Percentiles rank a stretch among this genome's conserved stretches.
These are phyloP conservation scores for Danio rerio DNA, from an alignment of 2,113 vertebrate species.

Conservation along the genomic window GRCz12tu NC_133179.1:16095001-16095500, in stretches of 20 bases:
- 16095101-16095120: constrained; percentile 63
- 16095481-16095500: too few relatives aligned
- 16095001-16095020: constrained; percentile 79
- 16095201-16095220: constrained; percentile 63
- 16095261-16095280: constrained; percentile 23
- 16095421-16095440: too few relatives aligned
- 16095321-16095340: not conserved
- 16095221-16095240: constrained; percentile 65
- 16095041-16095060: constrained; percentile 73
- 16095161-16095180: constrained; percentile 77
- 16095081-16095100: constrained; percentile 75
- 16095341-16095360: too few relatives aligned
- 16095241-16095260: constrained; percentile 25
- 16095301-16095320: not conserved
- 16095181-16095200: constrained; percentile 69
- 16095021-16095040: constrained; percentile 83
- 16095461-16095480: too few relatives aligned
- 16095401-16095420: too few relatives aligned
- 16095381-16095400: too few relatives aligned
- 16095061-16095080: constrained; percentile 79
- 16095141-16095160: constrained; percentile 76
- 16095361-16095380: too few relatives aligned
- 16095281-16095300: not conserved
- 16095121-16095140: constrained; percentile 73
- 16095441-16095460: too few relatives aligned